phyloP scores from a whole-genome alignment of 2,113 vertebrate species.

The Alethe castanea region DNA sequence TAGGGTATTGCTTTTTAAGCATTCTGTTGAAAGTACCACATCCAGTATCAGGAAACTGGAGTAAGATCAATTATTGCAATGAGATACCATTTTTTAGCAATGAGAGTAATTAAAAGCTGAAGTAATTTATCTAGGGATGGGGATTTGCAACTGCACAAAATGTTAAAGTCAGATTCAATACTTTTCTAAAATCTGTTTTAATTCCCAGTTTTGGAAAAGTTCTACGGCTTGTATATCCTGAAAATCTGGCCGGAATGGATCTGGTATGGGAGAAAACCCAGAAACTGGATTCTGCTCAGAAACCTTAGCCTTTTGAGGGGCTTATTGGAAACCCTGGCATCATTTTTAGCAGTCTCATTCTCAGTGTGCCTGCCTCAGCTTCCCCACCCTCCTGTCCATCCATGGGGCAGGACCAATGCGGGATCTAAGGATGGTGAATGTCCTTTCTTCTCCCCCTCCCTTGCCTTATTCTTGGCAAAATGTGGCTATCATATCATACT shows the following conservation, averaged over 20 bases:
- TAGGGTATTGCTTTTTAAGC: not conserved
- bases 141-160: not conserved
- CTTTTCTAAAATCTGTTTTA: not conserved
- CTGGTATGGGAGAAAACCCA: too few relatives aligned
- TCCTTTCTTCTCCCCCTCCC: not conserved
- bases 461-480: not conserved
- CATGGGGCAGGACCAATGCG: fast-evolving
- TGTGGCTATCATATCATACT: not conserved
- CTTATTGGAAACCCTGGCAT: too few relatives aligned
- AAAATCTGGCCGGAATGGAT: not conserved
- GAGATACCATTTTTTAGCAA: not conserved
- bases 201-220: not conserved
- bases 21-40: not conserved
- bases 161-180: not conserved
- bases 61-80: not conserved
- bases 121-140: not conserved
- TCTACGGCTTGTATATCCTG: not conserved
- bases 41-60: not conserved
- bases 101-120: not conserved
- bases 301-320: too few relatives aligned
- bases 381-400: not conserved
- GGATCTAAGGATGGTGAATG: fast-evolving
- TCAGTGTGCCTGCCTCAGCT: not conserved
- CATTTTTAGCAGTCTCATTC: too few relatives aligned
- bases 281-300: too few relatives aligned